Evolutionary conservation across 1,140 invertebrate genomes (phyloP).

Genomic region (Metopolophium dirhodum): DNA sequence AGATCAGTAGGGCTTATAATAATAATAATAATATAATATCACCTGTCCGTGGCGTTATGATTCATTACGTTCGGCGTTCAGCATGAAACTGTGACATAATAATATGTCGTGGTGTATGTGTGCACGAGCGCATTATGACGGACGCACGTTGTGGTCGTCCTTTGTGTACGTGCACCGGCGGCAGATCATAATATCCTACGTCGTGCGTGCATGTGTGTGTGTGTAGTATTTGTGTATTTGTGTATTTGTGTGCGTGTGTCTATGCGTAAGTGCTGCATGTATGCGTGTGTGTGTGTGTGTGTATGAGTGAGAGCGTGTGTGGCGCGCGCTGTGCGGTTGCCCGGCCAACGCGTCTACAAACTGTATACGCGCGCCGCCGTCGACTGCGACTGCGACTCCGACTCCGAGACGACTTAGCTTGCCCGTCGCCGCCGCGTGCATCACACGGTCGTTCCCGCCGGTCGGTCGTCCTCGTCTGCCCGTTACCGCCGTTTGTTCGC

Average conservation of each 20-base stretch:
- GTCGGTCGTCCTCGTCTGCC: not conserved
- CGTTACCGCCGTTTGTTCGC: not conserved
- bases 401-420: conserved; percentile 8
- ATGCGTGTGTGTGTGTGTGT: not conserved
- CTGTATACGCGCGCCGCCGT: not conserved
- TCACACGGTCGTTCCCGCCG: conserved; percentile 35
- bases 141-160: not conserved
- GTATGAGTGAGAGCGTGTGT: not conserved
- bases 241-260: not conserved
- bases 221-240: not conserved
- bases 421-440: conserved; percentile 49
- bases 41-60: conserved; percentile 25
- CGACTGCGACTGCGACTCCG: not conserved
- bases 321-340: conserved; percentile 41
- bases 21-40: conserved; percentile 15
- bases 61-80: conserved; percentile 36
- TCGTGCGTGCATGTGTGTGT: too few relatives aligned
- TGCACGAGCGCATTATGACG: not conserved
- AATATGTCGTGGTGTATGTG: not conserved
- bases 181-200: not conserved
- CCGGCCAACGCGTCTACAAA: conserved; percentile 39
- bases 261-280: not conserved
- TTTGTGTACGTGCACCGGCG: not conserved
- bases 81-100: conserved; percentile 1
- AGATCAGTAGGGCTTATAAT: not conserved